phyloP scores from a whole-genome alignment of 1,140 invertebrate species.

The Ectropis grisescens region DNA sequence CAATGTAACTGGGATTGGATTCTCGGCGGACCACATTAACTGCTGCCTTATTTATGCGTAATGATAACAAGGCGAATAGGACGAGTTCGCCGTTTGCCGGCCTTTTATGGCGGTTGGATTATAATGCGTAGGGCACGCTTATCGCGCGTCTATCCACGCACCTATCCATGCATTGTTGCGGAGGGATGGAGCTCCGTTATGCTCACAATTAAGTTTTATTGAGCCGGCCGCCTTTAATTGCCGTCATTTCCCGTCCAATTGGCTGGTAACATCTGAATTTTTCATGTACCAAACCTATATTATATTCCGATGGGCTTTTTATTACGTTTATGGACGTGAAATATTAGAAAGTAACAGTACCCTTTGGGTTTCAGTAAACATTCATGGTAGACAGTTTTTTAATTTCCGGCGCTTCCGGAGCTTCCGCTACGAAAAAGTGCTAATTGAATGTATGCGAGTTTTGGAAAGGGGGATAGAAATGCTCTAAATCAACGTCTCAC shows the following conservation, averaged over 20 bases:
- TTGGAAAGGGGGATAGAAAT: conserved; percentile 26
- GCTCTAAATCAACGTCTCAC: conserved; percentile 13
- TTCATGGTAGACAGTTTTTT: conserved; percentile 41
- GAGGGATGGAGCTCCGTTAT: too few species aligned
- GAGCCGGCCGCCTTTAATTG: too few species aligned
- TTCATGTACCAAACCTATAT: too few species aligned
- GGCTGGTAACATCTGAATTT: too few species aligned
- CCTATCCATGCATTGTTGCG: too few species aligned
- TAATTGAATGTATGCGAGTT: conserved; percentile 44
- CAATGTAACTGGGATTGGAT: conserved; percentile 41
- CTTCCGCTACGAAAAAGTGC: conserved; percentile 55
- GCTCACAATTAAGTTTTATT: too few species aligned
- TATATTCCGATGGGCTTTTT: too few species aligned
- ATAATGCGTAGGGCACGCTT: conserved; percentile 5
- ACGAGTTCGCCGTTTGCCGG: conserved; percentile 4
- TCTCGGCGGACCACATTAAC: conserved; percentile 31
- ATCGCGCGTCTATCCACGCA: too few species aligned
- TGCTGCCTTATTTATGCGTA: conserved; percentile 32
- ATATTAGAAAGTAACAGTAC: too few species aligned
- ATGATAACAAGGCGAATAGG: conserved; percentile 27
- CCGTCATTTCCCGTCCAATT: too few species aligned
- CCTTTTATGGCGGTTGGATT: conserved; percentile 17
- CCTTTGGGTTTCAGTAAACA: too few species aligned
- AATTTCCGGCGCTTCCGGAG: conserved; percentile 49
- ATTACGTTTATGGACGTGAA: too few species aligned